Percentiles rank a stretch among this genome's conserved stretches.
Conservation (phyloP, 2,888 invertebrate species). For the Arrhopalites spinosus region DNA sequence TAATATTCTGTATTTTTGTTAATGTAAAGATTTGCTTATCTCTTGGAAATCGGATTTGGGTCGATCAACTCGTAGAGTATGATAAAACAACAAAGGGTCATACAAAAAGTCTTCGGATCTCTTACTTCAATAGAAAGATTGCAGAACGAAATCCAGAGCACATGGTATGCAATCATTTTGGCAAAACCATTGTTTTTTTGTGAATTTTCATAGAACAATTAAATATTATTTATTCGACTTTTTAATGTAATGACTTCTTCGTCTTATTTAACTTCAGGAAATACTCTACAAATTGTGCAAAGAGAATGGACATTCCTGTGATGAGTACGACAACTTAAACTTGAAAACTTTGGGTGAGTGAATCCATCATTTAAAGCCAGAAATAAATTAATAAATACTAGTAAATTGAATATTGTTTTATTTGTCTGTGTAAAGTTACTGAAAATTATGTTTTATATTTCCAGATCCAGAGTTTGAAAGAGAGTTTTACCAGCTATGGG, state of each 20-base stretch:
- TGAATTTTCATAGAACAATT: no score
- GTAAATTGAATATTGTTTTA: background rate
- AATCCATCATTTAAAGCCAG: background rate
- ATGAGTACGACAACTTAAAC: constrained; percentile 12
- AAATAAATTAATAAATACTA: no score
- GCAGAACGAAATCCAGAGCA: constrained; percentile 23
- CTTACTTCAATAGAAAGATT: constrained; percentile 3
- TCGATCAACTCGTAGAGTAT: constrained; percentile 14
- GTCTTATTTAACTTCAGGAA: no score
- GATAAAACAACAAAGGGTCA: background rate
- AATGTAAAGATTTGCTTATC: constrained; percentile 22
- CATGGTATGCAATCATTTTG: no score
- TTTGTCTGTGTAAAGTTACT: background rate
- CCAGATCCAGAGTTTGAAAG: constrained; percentile 12
- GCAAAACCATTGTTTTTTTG: no score
- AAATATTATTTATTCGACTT: no score
- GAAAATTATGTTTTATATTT: constrained; percentile 4
- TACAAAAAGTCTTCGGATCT: constrained; percentile 10
- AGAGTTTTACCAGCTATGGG: background rate
- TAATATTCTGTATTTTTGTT: background rate
- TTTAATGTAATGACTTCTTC: no score
- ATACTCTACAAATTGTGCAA: constrained; percentile 10
- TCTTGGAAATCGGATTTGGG: constrained; percentile 20
- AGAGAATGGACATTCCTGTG: constrained; percentile 3
- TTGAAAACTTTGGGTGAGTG: background rate